Base-by-base conservation (phyloP, 2,888 invertebrate species). In the Cecidostiba fungosa region DNA sequence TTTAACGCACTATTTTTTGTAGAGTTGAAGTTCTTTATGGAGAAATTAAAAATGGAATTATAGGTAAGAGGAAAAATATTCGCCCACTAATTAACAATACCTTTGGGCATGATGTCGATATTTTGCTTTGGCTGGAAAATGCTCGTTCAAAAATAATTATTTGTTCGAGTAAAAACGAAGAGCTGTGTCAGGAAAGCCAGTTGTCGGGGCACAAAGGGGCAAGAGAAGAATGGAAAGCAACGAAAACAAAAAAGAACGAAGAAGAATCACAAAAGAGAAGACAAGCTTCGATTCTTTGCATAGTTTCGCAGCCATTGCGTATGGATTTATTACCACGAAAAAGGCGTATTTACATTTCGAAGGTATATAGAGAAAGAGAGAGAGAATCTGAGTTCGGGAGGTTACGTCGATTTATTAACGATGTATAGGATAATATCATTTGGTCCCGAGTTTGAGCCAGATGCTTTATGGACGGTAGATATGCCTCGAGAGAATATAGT, bases 281-380 rank as follows among this genome's bases (percentile, higher is more conserved):
- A 29, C 76, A 84, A 84, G 78, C 79, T 36, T 82, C 85, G 81
- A 77, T 82, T 85, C 77, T 72, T 81, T 50, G 82, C 77, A 77
- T 82, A 85, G 81, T 85, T 85, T 85, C 77, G 73, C 82, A 85
- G 70, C 72, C 72, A 76, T 81, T 81, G 85, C 81, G 85, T 82
- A 82, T 85, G 72, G 85, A 85, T 85, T 85, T 85, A 81, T 77
- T 81, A 77, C 81, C n/a, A 39, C 32, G 77, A 76, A 82, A 81
- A 85, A 59, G n/a, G 74, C 39, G 39, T 50, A 69, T 84, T 84
- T 84, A 79, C 84, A 84, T 80, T 80, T 79, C 50, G 47, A 59
- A 70, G 79, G 12, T 23, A 43, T 10, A 8, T 19, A 10, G 43
- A 23, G 36, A 16, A 5, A 66, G 23, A 79, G 78, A 54, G 36